Evolutionary conservation across 1,140 invertebrate genomes (phyloP), one percentile per base, ranked within the genome.

Genomic region (Leucophenga varia): DNA sequence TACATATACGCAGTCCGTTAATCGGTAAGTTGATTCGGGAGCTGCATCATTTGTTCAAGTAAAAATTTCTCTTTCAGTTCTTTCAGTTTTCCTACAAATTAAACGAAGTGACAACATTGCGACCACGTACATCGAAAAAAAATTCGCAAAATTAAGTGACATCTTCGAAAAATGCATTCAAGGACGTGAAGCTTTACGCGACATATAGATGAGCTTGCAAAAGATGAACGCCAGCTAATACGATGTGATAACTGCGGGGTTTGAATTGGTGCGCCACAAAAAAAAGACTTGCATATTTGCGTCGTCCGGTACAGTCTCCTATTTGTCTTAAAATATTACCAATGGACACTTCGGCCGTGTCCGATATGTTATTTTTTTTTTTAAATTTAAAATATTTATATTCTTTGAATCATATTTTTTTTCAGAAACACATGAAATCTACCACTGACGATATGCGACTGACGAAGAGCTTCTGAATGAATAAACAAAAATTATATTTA

Each of bases 381-480:
- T n/a, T 72, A 46, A 47, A 30, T 21, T 20, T n/a, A n/a, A n/a
- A n/a, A n/a, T n/a, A n/a, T n/a, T n/a, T n/a, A n/a, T n/a, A n/a
- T n/a, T n/a, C n/a, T n/a, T n/a, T n/a, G n/a, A n/a, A n/a, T n/a
- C n/a, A n/a, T n/a, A n/a, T n/a, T n/a, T 36, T 47, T 31, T 58
- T 39, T 32, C n/a, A 74, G 57, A 72, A 75, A 36, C 72, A 75
- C 36, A 57, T 74, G 54, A 59, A 68, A 8, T 70, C 71, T 2
- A 71, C 74, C 13, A 72, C 60, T 0, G 71, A 68, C 1, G 65
- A 72, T 38, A 55, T n/a, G n/a, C n/a, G n/a, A n/a, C n/a, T n/a
- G n/a, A n/a, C n/a, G n/a, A n/a, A n/a, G n/a, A n/a, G n/a, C n/a
- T n/a, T n/a, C n/a, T n/a, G n/a, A n/a, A n/a, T n/a, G n/a, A n/a